Percentiles rank a stretch among this genome's conserved stretches.
phyloP scores from a whole-genome alignment of 1,140 invertebrate species.

The Panulirus ornatus region DNA sequence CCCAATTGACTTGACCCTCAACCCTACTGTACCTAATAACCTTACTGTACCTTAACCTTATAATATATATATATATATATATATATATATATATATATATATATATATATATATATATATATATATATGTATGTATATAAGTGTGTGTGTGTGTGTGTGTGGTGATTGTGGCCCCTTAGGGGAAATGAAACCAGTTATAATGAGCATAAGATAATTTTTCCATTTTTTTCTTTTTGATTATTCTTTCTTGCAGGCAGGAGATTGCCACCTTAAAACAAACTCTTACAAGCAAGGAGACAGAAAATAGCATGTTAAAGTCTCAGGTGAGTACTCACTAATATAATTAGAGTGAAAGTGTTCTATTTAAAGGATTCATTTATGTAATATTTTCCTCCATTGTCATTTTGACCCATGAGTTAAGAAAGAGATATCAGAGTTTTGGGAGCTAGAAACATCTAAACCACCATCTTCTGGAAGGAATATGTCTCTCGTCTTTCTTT shows the following conservation, averaged over 20 bases:
- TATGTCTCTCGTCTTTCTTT: background rate
- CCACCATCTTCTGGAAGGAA: background rate
- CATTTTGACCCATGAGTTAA: too few species aligned
- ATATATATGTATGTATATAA: conserved; percentile 20
- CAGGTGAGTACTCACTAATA: conserved; percentile 29
- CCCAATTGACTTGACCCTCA: too few species aligned
- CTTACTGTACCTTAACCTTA: background rate
- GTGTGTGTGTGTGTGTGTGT: background rate
- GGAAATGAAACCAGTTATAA: too few species aligned
- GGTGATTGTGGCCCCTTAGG: too few species aligned
- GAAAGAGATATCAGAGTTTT: too few species aligned
- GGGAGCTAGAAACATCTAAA: too few species aligned
- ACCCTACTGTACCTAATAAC: too few species aligned
- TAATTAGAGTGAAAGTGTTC: too few species aligned
- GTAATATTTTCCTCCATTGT: too few species aligned
- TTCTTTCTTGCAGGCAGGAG: conserved; percentile 40
- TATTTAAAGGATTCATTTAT: too few species aligned
- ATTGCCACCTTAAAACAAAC: conserved; percentile 41
- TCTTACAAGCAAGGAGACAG: conserved; percentile 41
- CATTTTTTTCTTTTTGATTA: too few species aligned
- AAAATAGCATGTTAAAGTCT: conserved; percentile 30
- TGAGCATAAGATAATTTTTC: too few species aligned
- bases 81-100: conserved; percentile 21
- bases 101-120: conserved; percentile 23
- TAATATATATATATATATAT: conserved; percentile 17